Percentiles rank a stretch among this genome's conserved stretches.
phyloP scores from a whole-genome alignment of 2,888 invertebrate species.

The Pilophorus perplexus region DNA sequence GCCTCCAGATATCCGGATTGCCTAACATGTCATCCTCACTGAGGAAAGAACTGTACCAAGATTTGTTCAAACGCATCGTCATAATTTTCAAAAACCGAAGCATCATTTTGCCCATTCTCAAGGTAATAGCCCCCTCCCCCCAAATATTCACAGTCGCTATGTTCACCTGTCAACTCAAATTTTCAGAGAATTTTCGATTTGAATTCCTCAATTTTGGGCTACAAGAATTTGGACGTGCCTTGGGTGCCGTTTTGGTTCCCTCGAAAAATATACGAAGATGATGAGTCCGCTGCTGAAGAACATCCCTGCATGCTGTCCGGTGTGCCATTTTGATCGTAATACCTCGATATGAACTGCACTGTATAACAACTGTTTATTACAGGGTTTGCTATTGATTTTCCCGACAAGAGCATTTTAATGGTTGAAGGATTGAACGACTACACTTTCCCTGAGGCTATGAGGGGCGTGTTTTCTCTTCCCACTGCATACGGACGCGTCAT shows the following conservation, averaged over 20 bases:
- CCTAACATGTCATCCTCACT: neutral
- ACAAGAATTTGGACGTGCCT: constrained; percentile 5
- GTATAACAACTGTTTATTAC: neutral
- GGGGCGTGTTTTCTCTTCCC: constrained; percentile 15
- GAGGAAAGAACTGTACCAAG: neutral
- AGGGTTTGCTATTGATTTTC: constrained; percentile 38
- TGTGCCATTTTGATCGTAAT: neutral
- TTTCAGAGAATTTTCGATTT: constrained; percentile 23
- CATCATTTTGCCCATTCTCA: neutral
- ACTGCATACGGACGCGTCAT: constrained; percentile 26
- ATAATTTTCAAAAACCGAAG: neutral
- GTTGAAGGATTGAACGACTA: constrained; percentile 33
- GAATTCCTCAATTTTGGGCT: constrained; percentile 15
- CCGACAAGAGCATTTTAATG: constrained; percentile 21
- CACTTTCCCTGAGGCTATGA: constrained; percentile 22
- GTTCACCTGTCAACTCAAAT: too few species aligned
- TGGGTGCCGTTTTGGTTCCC: constrained; percentile 24
- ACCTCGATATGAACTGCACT: neutral
- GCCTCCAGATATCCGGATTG: constrained; percentile 5
- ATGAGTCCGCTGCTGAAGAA: neutral
- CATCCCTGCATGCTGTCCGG: constrained; percentile 17
- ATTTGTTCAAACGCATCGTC: constrained; percentile 19
- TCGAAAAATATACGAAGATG: constrained; percentile 2
- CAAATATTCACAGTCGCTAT: too few species aligned
- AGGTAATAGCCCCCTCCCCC: too few species aligned